Evolutionary conservation across 2,797 vertebrate species (phyloP).

Genomic region (Spea hammondii): DNA sequence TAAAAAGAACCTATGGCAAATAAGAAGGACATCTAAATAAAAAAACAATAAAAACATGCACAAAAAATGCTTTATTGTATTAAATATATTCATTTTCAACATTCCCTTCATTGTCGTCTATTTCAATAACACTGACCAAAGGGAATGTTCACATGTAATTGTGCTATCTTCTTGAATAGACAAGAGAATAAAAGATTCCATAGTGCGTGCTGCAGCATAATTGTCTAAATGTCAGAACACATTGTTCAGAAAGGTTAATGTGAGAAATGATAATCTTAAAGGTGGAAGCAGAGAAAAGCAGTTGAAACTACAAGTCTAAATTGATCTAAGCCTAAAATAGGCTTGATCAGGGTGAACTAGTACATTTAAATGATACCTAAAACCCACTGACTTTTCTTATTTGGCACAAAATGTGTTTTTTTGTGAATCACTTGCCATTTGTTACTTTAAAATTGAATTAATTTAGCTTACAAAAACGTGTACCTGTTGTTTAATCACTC

Average conservation of each 20-base stretch:
- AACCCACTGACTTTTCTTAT: neutral
- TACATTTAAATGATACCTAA: conserved; percentile 4
- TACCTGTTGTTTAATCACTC: no score
- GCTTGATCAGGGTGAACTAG: neutral
- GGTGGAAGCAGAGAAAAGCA: conserved; percentile 18
- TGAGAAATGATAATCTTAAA: conserved; percentile 45
- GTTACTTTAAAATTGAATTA: neutral
- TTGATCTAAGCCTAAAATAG: conserved; percentile 6
- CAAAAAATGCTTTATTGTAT: neutral
- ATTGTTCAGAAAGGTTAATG: conserved; percentile 44
- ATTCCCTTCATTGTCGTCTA: conserved; percentile 15
- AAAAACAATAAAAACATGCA: neutral
- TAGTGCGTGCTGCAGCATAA: conserved; percentile 47
- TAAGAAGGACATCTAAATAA: neutral
- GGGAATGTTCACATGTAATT: conserved; percentile 37
- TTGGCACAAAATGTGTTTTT: neutral
- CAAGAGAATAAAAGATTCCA: conserved; percentile 42
- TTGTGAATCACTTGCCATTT: neutral
- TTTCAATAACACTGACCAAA: conserved; percentile 42
- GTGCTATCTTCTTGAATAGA: conserved; percentile 29
- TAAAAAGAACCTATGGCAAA: no score
- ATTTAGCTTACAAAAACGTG: neutral
- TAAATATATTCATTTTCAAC: conserved; percentile 29
- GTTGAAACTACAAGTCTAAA: conserved; percentile 12
- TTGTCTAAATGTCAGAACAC: conserved; percentile 46